A percentile compares a stretch with the other conserved stretches of the same genome.
Evolutionary conservation across 2,797 vertebrate genomes (phyloP).

Genomic region (Enteromius paludinosus): DNA sequence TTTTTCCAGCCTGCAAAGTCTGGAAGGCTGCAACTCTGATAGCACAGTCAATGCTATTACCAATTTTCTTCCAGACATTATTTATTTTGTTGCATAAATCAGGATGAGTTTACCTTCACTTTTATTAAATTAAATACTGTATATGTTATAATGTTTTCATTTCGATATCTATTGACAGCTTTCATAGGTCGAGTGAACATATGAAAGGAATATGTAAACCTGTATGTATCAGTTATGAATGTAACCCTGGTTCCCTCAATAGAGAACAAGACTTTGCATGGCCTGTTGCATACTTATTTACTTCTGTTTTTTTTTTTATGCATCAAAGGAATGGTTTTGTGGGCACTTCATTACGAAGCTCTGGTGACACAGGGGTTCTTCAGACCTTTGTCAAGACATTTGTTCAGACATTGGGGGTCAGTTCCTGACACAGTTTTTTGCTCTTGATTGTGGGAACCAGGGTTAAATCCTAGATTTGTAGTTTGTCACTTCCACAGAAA

Average conservation of each 20-base stretch:
- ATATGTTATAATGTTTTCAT: neutral
- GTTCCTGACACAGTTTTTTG: neutral
- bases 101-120: neutral
- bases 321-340: neutral
- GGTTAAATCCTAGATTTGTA: neutral
- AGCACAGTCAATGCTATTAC: neutral
- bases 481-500: constrained; percentile 37
- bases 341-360: neutral
- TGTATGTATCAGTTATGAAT: neutral
- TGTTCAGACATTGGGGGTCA: neutral
- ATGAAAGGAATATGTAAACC: neutral
- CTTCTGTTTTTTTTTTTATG: neutral
- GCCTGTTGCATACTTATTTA: neutral
- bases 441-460: neutral
- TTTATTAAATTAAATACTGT: neutral
- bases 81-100: neutral
- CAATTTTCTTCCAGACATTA: neutral
- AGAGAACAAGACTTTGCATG: neutral
- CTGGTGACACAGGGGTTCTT: neutral
- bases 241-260: neutral
- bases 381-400: neutral
- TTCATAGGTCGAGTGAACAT: neutral
- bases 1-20: neutral
- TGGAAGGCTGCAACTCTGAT: neutral
- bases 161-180: neutral